Base-by-base conservation (phyloP, 1,140 invertebrate species). In the Colletes latitarsis region DNA sequence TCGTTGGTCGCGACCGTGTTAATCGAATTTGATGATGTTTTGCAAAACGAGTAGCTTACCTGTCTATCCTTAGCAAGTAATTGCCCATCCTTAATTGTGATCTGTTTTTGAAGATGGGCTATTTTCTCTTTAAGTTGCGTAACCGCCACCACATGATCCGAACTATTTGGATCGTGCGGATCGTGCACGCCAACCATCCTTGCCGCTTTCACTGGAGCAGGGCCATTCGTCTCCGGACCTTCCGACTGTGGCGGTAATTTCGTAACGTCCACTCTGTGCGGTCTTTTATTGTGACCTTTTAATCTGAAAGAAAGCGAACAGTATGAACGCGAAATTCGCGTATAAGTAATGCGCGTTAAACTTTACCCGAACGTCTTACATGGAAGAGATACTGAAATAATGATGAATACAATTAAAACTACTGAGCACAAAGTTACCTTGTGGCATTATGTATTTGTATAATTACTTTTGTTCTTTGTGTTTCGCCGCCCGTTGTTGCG, bases 111-210 rank as follows among this genome's bases (percentile, higher is more conserved):
- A n/a, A 99, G 93, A 89, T 96, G 96, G 52, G 98, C 97, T 84
- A 99, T 98, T 89, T 98, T 97, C 92, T 99, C 98, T 90, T 97
- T 97, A 1, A 99, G 94, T 91, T 98, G 97, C 17, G 98, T 98
- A 91, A 99, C 97, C 0, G 97, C 97, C 12, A 98, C 97, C 39
- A 99, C 96, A 90, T 99, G 98, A 92, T 99, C 98, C 0, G 97
- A 97, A 89, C 96, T 97, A 87, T 97, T 97, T 0, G 97, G 96
- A 93, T 98, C 98, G 43, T 93, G 92, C 5, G 90, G 88, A 83
- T 93, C 92, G 63, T 93, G 92, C 1, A 90, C 88, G 3, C 90
- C 90, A 4, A 82, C 92, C 89, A 93, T 93, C 78, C 94, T 84
- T 17, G 93, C 91, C 82, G 92, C 92, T 93, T 96, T 94, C 21